These are phyloP conservation scores for Patella caerulea DNA, from an alignment of 2,888 invertebrate genomes.

Conservation along the genomic window DNA sequence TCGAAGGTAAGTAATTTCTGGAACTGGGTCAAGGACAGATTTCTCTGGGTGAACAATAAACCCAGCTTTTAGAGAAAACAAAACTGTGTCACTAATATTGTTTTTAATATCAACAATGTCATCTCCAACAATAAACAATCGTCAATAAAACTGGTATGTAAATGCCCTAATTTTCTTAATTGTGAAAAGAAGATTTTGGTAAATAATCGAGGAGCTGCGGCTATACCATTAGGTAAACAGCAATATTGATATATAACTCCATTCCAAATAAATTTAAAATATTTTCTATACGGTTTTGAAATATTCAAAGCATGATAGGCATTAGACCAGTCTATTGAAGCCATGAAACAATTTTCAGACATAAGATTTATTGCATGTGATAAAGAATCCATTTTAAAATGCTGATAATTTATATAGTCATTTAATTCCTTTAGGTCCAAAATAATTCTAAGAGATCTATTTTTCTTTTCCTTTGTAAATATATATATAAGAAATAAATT, in stretches of 20 bases:
- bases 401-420: not conserved
- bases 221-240: not conserved
- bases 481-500: constrained; percentile 7
- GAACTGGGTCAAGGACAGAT: constrained; percentile 12
- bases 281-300: not conserved
- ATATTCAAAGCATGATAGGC: constrained; percentile 6
- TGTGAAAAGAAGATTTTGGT: not conserved
- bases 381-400: not conserved
- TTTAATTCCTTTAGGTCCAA: not conserved
- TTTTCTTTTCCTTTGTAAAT: constrained; percentile 9
- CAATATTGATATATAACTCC: not conserved
- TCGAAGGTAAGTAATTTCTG: constrained; percentile 12
- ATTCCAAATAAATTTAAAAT: not conserved
- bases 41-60: constrained; percentile 16
- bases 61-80: constrained; percentile 2
- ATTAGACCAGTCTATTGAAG: constrained; percentile 12
- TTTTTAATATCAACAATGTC: not conserved
- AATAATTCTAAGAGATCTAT: constrained; percentile 14
- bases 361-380: not conserved
- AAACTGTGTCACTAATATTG: constrained; percentile 12
- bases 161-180: constrained; percentile 14
- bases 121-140: constrained; percentile 28
- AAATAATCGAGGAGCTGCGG: not conserved
- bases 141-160: constrained; percentile 7
- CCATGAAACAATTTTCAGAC: constrained; percentile 8